Conservation (phyloP, 2,888 invertebrate genomes). For the Eucriotettix oculatus region DNA sequence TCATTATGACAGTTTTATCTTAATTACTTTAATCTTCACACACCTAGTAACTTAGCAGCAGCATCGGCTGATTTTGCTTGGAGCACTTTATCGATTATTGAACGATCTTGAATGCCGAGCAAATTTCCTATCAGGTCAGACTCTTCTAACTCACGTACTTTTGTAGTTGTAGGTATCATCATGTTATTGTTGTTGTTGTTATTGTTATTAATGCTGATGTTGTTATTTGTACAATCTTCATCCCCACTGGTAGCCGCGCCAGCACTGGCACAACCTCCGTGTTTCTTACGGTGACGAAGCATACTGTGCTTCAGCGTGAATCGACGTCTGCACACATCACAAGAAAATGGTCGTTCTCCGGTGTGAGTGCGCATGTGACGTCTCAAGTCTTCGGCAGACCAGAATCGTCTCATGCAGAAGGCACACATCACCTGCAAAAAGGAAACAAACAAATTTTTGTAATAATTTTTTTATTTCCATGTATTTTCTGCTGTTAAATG, state of each 20-base stretch:
- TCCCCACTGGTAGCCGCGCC: background rate
- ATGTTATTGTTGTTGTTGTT: slow-evolving; percentile 10
- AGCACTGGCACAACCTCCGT: slow-evolving; percentile 26
- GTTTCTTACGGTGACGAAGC: slow-evolving; percentile 84
- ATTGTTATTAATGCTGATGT: slow-evolving; percentile 5
- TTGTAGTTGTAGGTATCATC: background rate
- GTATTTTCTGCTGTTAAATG: no score
- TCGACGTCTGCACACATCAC: slow-evolving; percentile 71
- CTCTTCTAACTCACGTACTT: slow-evolving; percentile 1
- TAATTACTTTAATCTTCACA: slow-evolving; percentile 31
- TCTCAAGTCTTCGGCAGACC: slow-evolving; percentile 85
- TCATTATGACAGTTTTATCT: background rate
- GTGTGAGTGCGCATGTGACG: slow-evolving; percentile 90
- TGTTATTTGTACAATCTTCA: slow-evolving; percentile 6
- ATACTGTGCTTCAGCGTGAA: slow-evolving; percentile 91
- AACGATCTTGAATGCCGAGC: slow-evolving; percentile 70
- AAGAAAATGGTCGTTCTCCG: slow-evolving; percentile 81
- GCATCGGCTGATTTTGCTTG: slow-evolving; percentile 59
- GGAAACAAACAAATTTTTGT: slow-evolving; percentile 2
- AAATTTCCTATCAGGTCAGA: slow-evolving; percentile 75
- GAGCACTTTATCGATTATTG: slow-evolving; percentile 68
- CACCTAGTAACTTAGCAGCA: slow-evolving; percentile 74
- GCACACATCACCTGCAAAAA: slow-evolving; percentile 59
- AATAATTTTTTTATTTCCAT: background rate
- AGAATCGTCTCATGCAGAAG: slow-evolving; percentile 83